Evolutionary conservation across 2,113 vertebrate species (phyloP), one percentile per base, ranked within the genome.

Genomic region (Eonycteris spelaea): DNA sequence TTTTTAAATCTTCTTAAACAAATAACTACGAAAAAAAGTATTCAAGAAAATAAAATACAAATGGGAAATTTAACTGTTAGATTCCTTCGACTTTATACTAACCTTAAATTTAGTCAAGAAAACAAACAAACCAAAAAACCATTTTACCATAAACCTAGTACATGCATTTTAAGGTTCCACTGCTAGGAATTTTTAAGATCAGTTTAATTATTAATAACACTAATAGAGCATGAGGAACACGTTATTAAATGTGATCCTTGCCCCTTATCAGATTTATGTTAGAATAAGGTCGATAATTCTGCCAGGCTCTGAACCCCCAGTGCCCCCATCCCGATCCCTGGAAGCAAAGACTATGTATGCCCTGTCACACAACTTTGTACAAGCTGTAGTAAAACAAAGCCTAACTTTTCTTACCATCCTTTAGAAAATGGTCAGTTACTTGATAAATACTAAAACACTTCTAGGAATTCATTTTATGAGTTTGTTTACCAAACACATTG

Each of bases 1-100:
- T 96, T 98, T 98, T 98, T 96, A 95, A 98, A 94, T 97, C 79
- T 94, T 94, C 71, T 97, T 84, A 93, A 97, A 97, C 95, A 97
- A 97, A 97, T 77, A 97, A 90, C 90, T 97, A 96, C 90, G 94
- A 98, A 97, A 98, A 63, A 65, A 98, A 73, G 43, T 57, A 96
- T 97, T 97, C 57, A 80, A 96, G 65, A 97, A 97, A 97, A 97
- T 97, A 97, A 84, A 97, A 97, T 92, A 96, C 70, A 97, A 98
- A 92, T 95, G 95, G 95, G 75, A 95, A 97, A 94, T 96, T 97
- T 97, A 98, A 97, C 92, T 95, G 97, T 96, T 97, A 98, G 96
- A 84, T 97, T 74, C 98, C 55, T 85, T 86, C 71, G 71, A 94
- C 85, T 88, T 95, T 88, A 93, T 53, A 63, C 71, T 92, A 94